phyloP scores from a whole-genome alignment of 2,888 invertebrate genomes.

The Stratiomys singularior region DNA sequence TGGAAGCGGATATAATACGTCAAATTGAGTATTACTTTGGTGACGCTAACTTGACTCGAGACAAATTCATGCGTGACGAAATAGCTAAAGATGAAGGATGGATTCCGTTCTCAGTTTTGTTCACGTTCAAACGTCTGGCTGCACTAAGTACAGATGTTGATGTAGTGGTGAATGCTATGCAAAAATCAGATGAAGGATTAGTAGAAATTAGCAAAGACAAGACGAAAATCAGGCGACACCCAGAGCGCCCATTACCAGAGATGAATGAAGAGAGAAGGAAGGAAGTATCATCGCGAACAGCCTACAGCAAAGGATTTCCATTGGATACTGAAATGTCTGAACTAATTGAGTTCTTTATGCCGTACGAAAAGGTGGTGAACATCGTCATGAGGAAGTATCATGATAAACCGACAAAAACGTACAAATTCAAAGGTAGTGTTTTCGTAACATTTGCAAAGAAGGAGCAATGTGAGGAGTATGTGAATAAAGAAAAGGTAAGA shows the following conservation, averaged over 20 bases:
- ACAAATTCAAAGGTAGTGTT: slow-evolving; percentile 89
- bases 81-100: slow-evolving; percentile 89
- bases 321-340: slow-evolving; percentile 75
- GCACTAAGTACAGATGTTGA: slow-evolving; percentile 75
- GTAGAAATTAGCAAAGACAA: slow-evolving; percentile 74
- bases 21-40: slow-evolving; percentile 78
- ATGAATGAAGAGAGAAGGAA: slow-evolving; percentile 85
- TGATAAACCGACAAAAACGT: slow-evolving; percentile 73
- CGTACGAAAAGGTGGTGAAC: slow-evolving; percentile 76
- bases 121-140: slow-evolving; percentile 89
- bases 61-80: slow-evolving; percentile 92
- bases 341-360: slow-evolving; percentile 77
- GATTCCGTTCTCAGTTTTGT: slow-evolving; percentile 85
- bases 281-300: slow-evolving; percentile 78
- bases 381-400: slow-evolving; percentile 71
- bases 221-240: slow-evolving; percentile 74
- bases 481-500: slow-evolving; percentile 71
- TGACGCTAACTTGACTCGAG: slow-evolving; percentile 89
- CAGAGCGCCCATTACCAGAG: slow-evolving; percentile 78
- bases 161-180: slow-evolving; percentile 78
- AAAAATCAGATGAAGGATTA: slow-evolving; percentile 77
- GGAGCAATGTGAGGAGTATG: slow-evolving; percentile 83
- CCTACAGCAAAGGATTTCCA: slow-evolving; percentile 90
- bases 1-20: slow-evolving; percentile 73
- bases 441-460: slow-evolving; percentile 86